These are phyloP conservation scores for Nettapus auritus DNA, from an alignment of 2,113 vertebrate species.

Conservation along the genomic window DNA sequence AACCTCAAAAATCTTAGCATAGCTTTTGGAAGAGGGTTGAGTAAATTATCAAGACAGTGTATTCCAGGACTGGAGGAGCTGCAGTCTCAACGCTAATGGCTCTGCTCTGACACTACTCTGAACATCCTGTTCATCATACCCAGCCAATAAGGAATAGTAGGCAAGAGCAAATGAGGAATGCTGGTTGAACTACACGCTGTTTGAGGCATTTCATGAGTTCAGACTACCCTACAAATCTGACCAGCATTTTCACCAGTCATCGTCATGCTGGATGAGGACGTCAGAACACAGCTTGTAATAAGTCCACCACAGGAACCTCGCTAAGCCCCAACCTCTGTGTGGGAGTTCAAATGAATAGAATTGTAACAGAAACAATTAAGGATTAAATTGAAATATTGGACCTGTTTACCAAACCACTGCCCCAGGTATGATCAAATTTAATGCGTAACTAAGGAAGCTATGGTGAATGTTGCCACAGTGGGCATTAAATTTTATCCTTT, in stretches of 20 bases:
- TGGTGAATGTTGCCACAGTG: not conserved
- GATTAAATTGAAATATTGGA: not conserved
- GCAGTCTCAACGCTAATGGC: rapidly evolving
- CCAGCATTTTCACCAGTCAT: not conserved
- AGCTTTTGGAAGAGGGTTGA: not conserved
- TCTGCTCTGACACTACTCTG: not conserved
- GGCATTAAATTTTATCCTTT: not conserved
- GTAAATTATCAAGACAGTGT: not conserved
- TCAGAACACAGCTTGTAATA: not conserved
- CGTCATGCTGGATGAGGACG: not conserved
- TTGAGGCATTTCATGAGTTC: not conserved
- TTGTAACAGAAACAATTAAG: not conserved
- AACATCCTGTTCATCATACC: not conserved
- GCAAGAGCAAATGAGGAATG: not conserved
- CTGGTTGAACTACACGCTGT: not conserved
- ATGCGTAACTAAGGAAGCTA: not conserved
- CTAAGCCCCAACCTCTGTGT: not conserved
- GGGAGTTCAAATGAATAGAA: not conserved
- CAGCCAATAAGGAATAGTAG: not conserved
- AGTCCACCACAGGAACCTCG: not conserved
- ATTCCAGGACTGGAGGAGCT: not conserved
- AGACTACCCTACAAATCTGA: not conserved
- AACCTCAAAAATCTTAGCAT: not conserved
- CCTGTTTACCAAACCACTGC: not conserved
- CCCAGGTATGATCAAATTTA: not conserved